Evolutionary conservation across 2,113 vertebrate genomes (phyloP).

Genomic region (Poeciliopsis occidentalis): DNA sequence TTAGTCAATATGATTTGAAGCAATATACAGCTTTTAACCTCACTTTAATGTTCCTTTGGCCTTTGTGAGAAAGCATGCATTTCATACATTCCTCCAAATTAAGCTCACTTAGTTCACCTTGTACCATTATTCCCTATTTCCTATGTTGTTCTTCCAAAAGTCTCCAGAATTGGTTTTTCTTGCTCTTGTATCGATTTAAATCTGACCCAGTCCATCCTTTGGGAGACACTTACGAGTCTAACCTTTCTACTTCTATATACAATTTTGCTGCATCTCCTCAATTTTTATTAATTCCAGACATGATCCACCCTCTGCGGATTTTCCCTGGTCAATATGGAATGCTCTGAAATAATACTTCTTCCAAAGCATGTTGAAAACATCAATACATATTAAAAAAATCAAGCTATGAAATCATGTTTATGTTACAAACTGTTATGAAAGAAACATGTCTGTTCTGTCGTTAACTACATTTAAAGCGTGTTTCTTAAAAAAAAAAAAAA

Average conservation of each 20-base stretch:
- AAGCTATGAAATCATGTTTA: slow-evolving; percentile 4
- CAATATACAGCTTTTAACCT: slow-evolving; percentile 14
- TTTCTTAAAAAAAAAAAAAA: too few relatives aligned
- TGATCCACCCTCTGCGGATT: slow-evolving; percentile 22
- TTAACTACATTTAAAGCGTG: background rate
- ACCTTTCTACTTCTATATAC: slow-evolving; percentile 40
- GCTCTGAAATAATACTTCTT: slow-evolving; percentile 13
- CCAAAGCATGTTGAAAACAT: slow-evolving; percentile 10
- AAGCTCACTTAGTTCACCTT: slow-evolving; percentile 10
- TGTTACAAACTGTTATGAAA: background rate
- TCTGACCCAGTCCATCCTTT: slow-evolving; percentile 59
- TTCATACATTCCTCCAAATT: slow-evolving; percentile 10
- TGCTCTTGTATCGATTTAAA: slow-evolving; percentile 55
- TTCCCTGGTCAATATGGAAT: slow-evolving; percentile 15
- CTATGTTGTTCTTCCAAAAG: slow-evolving; percentile 38
- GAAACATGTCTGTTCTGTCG: background rate
- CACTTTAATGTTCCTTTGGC: background rate
- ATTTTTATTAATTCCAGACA: slow-evolving; percentile 45
- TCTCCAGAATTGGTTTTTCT: slow-evolving; percentile 52
- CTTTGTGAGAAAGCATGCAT: background rate
- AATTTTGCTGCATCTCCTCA: slow-evolving; percentile 11
- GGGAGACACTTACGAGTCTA: slow-evolving; percentile 47
- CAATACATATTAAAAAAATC: slow-evolving; percentile 3
- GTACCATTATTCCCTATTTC: slow-evolving; percentile 26
- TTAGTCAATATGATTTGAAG: slow-evolving; percentile 38